These are phyloP conservation scores for Callipepla californica DNA, from an alignment of 2,113 vertebrate species.

Conservation along the genomic window DNA sequence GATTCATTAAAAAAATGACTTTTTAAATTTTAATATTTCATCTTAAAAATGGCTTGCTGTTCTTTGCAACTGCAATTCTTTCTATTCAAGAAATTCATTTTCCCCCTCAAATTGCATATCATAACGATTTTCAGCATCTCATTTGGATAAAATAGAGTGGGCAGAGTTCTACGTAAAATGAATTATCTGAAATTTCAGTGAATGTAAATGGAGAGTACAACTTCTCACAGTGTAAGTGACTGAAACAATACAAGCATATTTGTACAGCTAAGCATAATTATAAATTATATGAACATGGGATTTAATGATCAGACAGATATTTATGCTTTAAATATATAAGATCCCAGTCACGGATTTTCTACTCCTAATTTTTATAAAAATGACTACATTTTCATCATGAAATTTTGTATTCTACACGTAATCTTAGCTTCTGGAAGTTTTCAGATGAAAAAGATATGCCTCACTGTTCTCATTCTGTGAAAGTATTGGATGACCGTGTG, in stretches of 20 bases:
- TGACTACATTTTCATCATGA: not conserved
- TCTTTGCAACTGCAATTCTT: not conserved
- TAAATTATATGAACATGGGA: not conserved
- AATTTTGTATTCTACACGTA: not conserved
- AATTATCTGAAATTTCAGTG: not conserved
- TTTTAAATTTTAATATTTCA: not conserved
- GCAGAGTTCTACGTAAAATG: not conserved
- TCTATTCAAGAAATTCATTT: not conserved
- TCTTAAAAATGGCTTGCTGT: not conserved
- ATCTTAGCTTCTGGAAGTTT: not conserved
- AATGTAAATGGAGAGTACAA: not conserved
- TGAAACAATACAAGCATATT: not conserved
- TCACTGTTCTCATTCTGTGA: not conserved
- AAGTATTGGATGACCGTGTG: not conserved
- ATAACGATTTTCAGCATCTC: not conserved
- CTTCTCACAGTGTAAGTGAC: not conserved
- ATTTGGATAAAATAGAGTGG: not conserved
- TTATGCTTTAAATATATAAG: not conserved
- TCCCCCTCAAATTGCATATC: not conserved
- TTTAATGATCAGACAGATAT: not conserved
- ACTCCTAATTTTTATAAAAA: not conserved
- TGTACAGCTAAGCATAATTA: not conserved
- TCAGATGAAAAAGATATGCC: not conserved
- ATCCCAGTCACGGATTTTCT: not conserved
- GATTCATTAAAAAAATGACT: not conserved